These are phyloP conservation scores for Lateolabrax maculatus DNA, from an alignment of 2,797 vertebrate species.

Conservation along the genomic window DNA sequence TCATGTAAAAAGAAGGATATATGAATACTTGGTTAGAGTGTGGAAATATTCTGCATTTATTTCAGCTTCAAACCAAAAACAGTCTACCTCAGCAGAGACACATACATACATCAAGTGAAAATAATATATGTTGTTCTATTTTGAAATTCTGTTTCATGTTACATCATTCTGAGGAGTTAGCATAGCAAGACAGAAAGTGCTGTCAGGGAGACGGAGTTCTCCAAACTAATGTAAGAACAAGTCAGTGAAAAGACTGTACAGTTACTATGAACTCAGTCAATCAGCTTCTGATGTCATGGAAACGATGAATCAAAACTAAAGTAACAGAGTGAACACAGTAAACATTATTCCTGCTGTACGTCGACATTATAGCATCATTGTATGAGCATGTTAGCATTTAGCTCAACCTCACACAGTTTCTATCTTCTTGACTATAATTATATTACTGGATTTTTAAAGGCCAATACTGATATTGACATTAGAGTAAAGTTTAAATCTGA, in stretches of 20 bases:
- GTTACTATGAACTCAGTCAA: not conserved
- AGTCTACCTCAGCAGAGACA: not conserved
- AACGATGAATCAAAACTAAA: not conserved
- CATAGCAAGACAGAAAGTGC: not conserved
- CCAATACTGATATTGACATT: too few species aligned
- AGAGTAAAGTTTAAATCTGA: too few species aligned
- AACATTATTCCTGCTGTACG: too few species aligned
- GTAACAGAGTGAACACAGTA: too few species aligned
- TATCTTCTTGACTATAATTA: too few species aligned
- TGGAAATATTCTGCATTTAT: not conserved
- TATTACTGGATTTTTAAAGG: too few species aligned
- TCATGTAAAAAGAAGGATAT: not conserved
- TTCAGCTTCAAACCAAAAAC: not conserved
- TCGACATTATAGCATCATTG: too few species aligned
- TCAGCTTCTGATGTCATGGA: not conserved
- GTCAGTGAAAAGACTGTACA: not conserved
- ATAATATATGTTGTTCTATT: not conserved
- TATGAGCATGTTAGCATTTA: too few species aligned
- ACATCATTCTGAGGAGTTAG: not conserved
- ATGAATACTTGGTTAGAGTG: too few species aligned
- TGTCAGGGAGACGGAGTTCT: too few species aligned
- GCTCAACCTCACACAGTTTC: too few species aligned
- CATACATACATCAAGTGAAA: not conserved
- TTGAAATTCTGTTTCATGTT: not conserved
- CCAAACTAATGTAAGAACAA: not conserved